phyloP scores from a whole-genome alignment of 2,888 invertebrate species.

The Ophion slaviceki region DNA sequence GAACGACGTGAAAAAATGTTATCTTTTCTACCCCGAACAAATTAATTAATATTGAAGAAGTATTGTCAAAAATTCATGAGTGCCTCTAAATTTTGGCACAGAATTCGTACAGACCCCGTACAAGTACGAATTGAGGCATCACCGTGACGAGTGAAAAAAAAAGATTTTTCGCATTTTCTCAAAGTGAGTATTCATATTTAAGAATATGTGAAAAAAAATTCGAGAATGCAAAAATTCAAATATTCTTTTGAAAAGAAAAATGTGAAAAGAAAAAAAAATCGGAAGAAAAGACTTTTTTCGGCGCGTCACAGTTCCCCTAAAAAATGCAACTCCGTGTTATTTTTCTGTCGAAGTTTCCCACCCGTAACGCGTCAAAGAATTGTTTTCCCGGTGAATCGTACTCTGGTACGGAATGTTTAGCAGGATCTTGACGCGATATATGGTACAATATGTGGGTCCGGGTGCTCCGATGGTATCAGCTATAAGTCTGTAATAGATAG shows the following conservation, averaged over 20 bases:
- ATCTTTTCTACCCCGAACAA: not conserved
- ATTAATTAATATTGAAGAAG: not conserved
- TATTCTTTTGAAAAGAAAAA: no score
- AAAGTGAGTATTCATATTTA: no score
- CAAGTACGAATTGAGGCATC: not conserved
- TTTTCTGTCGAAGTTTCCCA: not conserved
- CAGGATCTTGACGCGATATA: slow-evolving; percentile 54
- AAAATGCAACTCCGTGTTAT: not conserved
- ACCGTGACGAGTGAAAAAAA: no score
- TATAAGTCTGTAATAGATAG: slow-evolving; percentile 82
- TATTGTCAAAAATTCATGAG: not conserved
- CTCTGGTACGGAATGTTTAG: slow-evolving; percentile 43
- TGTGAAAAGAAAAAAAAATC: no score
- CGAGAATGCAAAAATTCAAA: no score
- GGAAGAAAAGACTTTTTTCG: no score
- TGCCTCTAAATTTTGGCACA: not conserved
- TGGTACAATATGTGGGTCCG: slow-evolving; percentile 49
- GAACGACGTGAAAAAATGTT: no score
- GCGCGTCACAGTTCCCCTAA: no score
- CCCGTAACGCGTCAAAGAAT: not conserved
- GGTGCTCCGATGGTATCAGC: slow-evolving; percentile 71
- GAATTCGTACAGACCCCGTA: not conserved
- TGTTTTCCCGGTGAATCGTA: slow-evolving; percentile 1
- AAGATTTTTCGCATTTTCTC: no score
- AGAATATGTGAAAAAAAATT: no score